A percentile compares a stretch with the other conserved stretches of the same genome.
phyloP scores from a whole-genome alignment of 2,113 vertebrate species.

The Petaurus breviceps region DNA sequence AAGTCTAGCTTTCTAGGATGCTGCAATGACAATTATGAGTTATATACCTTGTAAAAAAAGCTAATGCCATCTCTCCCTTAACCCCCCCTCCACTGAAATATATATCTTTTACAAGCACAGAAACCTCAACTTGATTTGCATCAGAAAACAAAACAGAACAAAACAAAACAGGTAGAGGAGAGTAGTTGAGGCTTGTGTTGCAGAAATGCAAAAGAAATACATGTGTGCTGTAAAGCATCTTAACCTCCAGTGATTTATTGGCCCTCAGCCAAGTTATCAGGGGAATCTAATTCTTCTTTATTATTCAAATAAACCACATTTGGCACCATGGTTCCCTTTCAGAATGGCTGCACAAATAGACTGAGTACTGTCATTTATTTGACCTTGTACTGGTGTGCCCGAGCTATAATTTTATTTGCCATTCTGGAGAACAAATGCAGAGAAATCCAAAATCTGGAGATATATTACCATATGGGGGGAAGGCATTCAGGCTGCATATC shows the following conservation, averaged over 20 bases:
- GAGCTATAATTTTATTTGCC: conserved; percentile 88
- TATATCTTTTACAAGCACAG: conserved; percentile 67
- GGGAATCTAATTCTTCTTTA: conserved; percentile 91
- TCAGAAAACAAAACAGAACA: conserved; percentile 72
- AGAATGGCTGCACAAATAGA: conserved; percentile 91
- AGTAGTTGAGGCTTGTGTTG: conserved; percentile 78
- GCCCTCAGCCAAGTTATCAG: conserved; percentile 90
- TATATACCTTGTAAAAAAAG: conserved; percentile 66
- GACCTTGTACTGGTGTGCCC: conserved; percentile 87
- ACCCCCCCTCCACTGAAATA: conserved; percentile 13
- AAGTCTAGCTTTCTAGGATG: conserved; percentile 48
- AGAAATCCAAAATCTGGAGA: conserved; percentile 81
- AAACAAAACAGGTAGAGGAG: conserved; percentile 60
- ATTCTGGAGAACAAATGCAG: conserved; percentile 82
- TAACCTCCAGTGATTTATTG: conserved; percentile 93
- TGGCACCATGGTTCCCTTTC: conserved; percentile 91
- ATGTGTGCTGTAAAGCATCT: conserved; percentile 86
- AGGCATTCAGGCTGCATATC: conserved; percentile 53
- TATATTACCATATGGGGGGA: conserved; percentile 64
- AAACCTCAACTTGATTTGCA: conserved; percentile 80
- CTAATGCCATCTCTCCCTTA: conserved; percentile 53
- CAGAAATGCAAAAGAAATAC: conserved; percentile 85
- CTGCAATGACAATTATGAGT: conserved; percentile 46
- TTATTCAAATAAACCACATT: conserved; percentile 94
- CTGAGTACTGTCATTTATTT: conserved; percentile 93